These are phyloP conservation scores for Catharus minimus DNA, from an alignment of 2,113 vertebrate species.

Conservation along the genomic window DNA sequence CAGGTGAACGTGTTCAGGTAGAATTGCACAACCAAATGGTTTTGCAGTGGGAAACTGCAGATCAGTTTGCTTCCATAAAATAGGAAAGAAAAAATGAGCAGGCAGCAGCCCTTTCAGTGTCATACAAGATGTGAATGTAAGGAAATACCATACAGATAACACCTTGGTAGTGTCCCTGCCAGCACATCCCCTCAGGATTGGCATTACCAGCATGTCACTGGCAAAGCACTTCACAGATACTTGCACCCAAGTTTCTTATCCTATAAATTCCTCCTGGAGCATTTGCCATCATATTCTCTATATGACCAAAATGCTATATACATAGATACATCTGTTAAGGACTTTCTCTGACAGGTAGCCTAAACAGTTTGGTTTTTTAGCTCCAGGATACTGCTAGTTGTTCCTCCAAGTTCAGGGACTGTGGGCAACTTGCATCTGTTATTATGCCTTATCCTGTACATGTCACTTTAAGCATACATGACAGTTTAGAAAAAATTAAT, in stretches of 20 bases:
- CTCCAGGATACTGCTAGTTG: neutral
- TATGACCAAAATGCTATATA: neutral
- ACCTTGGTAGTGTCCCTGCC: neutral
- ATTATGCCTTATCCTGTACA: neutral
- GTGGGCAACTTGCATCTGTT: neutral
- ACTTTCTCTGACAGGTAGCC: neutral
- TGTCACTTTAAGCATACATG: neutral
- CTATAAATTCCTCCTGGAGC: neutral
- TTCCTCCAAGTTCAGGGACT: neutral
- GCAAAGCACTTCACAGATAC: neutral
- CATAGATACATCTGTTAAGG: neutral
- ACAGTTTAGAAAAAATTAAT: neutral
- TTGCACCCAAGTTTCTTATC: neutral
- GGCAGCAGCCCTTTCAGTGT: neutral
- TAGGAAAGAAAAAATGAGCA: neutral
- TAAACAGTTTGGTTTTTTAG: neutral
- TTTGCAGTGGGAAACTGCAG: neutral
- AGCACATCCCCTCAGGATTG: neutral
- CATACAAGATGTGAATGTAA: neutral
- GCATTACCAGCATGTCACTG: neutral
- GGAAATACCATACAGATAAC: neutral
- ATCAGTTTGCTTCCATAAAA: neutral
- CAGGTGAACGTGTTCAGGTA: accelerated
- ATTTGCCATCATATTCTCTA: neutral
- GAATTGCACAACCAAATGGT: neutral